Conservation (phyloP, 64 coral and sea anemone genomes). For the Pocillopora damicornis region DNA sequence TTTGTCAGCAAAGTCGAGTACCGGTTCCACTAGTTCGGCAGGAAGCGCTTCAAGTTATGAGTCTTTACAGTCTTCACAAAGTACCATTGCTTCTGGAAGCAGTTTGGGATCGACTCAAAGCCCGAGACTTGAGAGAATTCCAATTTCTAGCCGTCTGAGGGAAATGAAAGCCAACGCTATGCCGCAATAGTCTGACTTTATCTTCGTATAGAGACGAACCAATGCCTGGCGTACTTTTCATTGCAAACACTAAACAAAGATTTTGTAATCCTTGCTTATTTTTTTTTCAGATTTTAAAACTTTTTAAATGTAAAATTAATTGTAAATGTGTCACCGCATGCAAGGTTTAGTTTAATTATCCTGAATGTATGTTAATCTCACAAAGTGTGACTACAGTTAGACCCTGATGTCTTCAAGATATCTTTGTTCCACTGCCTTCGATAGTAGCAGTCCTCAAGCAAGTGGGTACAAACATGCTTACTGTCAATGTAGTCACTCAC, state of each 20-base stretch:
- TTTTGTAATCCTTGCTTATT: no score
- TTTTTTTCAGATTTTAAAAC: no score
- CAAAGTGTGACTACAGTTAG: no score
- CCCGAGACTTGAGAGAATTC: conserved; percentile 13
- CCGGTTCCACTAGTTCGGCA: not conserved
- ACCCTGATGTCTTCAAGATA: no score
- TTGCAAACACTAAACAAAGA: not conserved
- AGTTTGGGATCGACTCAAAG: conserved; percentile 8
- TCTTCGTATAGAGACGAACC: not conserved
- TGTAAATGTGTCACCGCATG: not conserved
- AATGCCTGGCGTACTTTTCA: not conserved
- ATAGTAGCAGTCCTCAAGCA: no score
- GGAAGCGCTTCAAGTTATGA: not conserved
- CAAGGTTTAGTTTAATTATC: no score
- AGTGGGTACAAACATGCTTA: no score
- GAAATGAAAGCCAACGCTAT: conserved; percentile 26
- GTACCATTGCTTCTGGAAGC: not conserved
- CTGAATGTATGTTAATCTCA: no score
- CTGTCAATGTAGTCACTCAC: no score
- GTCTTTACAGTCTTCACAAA: not conserved
- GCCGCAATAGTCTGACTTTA: not conserved
- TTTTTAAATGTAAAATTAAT: no score
- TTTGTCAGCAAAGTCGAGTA: conserved; percentile 15
- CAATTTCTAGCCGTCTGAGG: conserved; percentile 35
- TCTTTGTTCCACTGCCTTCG: no score